Percentiles rank a stretch among this genome's conserved stretches.
Evolutionary conservation across 2,797 vertebrate genomes (phyloP).

Genomic region (Xiphorhynchus erythropygius): DNA sequence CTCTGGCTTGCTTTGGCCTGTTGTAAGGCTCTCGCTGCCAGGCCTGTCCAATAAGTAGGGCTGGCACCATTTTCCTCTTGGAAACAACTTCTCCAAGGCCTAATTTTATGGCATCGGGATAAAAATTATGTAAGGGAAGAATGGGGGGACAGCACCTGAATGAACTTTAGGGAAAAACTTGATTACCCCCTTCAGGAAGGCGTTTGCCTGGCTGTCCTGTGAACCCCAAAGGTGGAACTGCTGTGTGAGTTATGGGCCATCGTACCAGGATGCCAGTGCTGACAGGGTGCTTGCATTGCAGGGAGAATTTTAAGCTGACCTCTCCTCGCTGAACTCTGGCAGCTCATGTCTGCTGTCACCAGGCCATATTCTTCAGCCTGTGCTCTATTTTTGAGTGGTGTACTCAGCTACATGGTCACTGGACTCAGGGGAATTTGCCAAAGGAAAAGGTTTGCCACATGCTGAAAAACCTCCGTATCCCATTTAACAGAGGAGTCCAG

Average conservation of each 20-base stretch:
- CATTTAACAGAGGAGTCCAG: rapidly evolving
- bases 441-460: not conserved
- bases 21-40: not conserved
- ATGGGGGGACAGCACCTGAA: not conserved
- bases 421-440: not conserved
- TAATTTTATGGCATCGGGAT: not conserved
- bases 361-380: not conserved
- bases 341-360: not conserved
- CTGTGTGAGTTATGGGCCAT: not conserved
- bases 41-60: slow-evolving; percentile 38
- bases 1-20: slow-evolving; percentile 14
- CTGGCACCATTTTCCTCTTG: slow-evolving; percentile 24
- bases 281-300: not conserved
- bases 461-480: not conserved
- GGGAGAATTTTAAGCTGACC: slow-evolving; percentile 1
- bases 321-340: not conserved
- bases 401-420: not conserved
- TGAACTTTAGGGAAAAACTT: not conserved
- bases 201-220: not conserved
- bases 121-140: not conserved
- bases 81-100: not conserved
- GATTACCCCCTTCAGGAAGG: not conserved
- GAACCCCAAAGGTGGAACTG: not conserved
- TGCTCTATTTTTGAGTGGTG: not conserved
- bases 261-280: not conserved